phyloP scores from a whole-genome alignment of 2,797 vertebrate genomes.

The Cossypha caffra region DNA sequence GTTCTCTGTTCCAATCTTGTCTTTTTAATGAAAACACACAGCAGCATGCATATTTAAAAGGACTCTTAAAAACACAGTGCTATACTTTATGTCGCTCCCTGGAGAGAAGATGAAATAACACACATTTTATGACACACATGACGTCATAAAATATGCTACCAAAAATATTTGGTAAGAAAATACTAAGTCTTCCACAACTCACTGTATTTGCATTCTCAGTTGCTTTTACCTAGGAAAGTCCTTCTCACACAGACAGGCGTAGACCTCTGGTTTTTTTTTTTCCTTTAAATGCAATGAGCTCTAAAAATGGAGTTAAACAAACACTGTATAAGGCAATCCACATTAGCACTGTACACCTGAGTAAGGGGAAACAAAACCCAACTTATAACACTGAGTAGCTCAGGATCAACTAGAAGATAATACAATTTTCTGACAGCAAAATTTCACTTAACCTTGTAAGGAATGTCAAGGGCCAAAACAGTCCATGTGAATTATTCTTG shows the following conservation, averaged over 20 bases:
- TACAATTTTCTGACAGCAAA: not conserved
- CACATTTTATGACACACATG: not conserved
- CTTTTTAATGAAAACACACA: conserved; percentile 11
- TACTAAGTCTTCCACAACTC: not conserved
- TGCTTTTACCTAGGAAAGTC: not conserved
- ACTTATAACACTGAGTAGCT: not conserved
- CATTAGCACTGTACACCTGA: not conserved
- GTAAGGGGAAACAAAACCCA: fast-evolving
- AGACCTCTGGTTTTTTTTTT: not conserved
- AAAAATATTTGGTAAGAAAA: not conserved
- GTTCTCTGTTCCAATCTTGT: not conserved
- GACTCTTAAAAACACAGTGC: not conserved
- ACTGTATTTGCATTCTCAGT: not conserved
- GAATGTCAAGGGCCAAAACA: not conserved
- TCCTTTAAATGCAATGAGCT: not conserved
- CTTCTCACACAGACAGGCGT: not conserved
- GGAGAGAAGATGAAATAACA: not conserved
- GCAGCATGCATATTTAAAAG: conserved; percentile 15
- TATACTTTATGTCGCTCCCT: not conserved
- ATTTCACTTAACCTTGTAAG: not conserved
- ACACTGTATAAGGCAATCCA: fast-evolving
- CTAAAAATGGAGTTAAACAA: not conserved
- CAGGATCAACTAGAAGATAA: not conserved
- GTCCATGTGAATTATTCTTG: not conserved
- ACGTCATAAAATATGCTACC: not conserved